These are phyloP conservation scores for Martes martes DNA, from an alignment of 2,113 vertebrate species.

Conservation along the genomic window DNA sequence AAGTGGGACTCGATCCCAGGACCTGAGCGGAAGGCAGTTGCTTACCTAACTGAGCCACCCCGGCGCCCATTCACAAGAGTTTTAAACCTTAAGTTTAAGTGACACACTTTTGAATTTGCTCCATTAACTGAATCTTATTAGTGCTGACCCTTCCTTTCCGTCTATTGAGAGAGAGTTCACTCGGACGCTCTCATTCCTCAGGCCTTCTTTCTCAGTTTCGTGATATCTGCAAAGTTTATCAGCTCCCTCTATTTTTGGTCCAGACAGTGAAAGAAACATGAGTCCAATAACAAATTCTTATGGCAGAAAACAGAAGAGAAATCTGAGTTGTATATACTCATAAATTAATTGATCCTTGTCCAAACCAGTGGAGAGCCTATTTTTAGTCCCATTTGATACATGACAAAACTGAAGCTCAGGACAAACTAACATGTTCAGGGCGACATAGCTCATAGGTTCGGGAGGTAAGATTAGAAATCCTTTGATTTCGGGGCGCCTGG, in stretches of 20 bases:
- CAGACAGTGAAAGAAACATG: background rate
- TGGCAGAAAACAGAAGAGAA: background rate
- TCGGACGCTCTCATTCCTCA: background rate
- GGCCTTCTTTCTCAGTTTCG: background rate
- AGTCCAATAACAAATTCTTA: background rate
- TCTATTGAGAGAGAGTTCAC: background rate
- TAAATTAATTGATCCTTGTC: background rate
- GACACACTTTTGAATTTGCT: slow-evolving; percentile 14
- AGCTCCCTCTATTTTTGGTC: background rate
- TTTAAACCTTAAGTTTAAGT: slow-evolving; percentile 18
- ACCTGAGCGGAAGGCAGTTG: no score
- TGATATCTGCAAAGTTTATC: background rate
- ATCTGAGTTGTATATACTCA: background rate
- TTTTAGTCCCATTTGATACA: background rate
- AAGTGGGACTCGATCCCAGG: no score
- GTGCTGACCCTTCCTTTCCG: background rate
- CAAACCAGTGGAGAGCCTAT: background rate
- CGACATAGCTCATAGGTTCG: background rate
- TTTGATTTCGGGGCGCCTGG: background rate
- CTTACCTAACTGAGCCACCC: no score
- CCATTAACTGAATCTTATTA: slow-evolving; percentile 45
- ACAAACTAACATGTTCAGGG: background rate
- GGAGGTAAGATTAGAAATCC: background rate
- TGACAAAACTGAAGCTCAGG: background rate
- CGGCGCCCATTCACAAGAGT: background rate